These are phyloP conservation scores for Neogale vison DNA, from an alignment of 2,113 vertebrate species.

Conservation along the genomic window DNA sequence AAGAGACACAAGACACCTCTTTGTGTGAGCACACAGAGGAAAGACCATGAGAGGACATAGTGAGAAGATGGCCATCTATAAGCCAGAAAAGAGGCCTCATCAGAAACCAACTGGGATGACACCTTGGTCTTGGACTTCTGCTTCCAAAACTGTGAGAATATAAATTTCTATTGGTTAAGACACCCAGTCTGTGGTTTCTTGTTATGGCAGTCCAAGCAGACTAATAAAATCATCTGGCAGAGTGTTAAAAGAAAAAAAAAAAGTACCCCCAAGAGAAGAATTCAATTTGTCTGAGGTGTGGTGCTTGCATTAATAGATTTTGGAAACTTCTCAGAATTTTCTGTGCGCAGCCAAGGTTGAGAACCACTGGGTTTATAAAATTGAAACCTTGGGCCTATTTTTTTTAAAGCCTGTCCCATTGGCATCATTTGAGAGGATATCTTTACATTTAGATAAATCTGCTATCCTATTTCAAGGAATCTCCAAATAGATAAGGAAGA, in stretches of 20 bases:
- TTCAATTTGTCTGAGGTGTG: background rate
- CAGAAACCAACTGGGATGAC: background rate
- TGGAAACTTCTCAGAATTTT: background rate
- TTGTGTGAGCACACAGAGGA: background rate
- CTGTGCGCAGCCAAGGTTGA: background rate
- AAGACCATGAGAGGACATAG: background rate
- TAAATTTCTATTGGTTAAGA: background rate
- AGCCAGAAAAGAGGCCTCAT: background rate
- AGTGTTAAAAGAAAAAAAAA: background rate
- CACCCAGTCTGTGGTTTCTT: background rate
- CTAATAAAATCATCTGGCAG: background rate
- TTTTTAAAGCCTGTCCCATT: background rate
- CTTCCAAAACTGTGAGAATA: background rate
- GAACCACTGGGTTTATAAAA: background rate
- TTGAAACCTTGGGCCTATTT: background rate
- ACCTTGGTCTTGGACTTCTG: background rate
- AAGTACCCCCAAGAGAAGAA: background rate
- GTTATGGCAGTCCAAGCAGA: background rate
- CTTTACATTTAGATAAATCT: conserved; percentile 62
- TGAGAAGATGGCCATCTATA: background rate
- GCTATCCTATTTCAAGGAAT: conserved; percentile 68
- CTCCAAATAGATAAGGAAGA: conserved; percentile 66
- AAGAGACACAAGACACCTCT: background rate
- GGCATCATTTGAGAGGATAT: conserved; percentile 42
- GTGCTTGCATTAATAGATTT: background rate